Base-by-base conservation (phyloP, 2,888 invertebrate species). In the Augiades crinisus region DNA sequence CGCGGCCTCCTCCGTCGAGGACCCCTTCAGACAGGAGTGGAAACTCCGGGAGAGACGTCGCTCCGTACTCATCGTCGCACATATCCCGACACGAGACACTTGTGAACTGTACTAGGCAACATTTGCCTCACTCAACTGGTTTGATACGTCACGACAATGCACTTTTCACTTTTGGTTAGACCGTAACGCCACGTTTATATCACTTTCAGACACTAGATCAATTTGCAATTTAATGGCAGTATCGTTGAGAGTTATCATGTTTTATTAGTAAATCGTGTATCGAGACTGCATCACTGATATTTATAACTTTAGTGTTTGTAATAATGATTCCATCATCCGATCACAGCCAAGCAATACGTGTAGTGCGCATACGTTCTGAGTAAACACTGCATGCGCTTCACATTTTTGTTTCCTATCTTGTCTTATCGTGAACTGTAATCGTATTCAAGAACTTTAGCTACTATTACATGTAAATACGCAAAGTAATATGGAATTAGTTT, bases 21-120 rank as follows among this genome's bases (percentile, higher is more conserved):
- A 90, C 27, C 93, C 93, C 63, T 93, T 92, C 63, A 93, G 86
- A 68, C 93, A 93, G 56, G 93, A 93, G 81, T 93, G 93, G 75
- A 93, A 93, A 71, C 93, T 93, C 73, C 93, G 90, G 41, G 92
- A 93, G 59, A 92, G 88, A 55, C 93, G 90, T 58, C 92, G 82
- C 70, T 91, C 90, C 71, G 90, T 88, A 64, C 90, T 90, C 90
- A 90, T 90, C 64, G 63, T 86, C 77, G 78, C 69, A 73, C 88
- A 88, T 87, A 72, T 84, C 87, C 78, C 67, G 60, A 65, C 60
- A 64, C 67, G 59, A 68, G 64, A 56, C 68, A 65, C 66, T 50
- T 33, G 54, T 44, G 44, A 22, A 22, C 24, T 16, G n/a, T 19
- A 27, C 31, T 31, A 7, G 27, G 10, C 40, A 24, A 43, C 19